Conservation (phyloP, 2,888 invertebrate genomes). For the Yponomeuta plumbellus region DNA sequence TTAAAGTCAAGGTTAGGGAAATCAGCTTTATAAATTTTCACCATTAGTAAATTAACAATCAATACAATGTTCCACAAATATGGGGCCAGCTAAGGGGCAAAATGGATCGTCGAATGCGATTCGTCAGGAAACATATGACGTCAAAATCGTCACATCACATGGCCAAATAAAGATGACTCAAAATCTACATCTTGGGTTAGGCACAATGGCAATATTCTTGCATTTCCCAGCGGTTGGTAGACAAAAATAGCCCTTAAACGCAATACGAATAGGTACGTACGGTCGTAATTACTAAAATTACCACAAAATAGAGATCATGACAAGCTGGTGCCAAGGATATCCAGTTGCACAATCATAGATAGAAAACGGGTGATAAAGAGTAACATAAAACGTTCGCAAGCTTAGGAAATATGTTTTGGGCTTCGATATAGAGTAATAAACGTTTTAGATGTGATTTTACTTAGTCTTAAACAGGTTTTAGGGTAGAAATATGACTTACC, state of each 20-base stretch:
- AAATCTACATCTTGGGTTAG: neutral
- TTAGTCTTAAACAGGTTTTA: neutral
- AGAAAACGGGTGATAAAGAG: neutral
- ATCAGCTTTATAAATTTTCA: neutral
- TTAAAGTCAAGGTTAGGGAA: neutral
- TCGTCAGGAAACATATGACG: neutral
- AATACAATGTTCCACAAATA: neutral
- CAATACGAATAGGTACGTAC: neutral
- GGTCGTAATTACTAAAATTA: neutral
- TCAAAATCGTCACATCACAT: neutral
- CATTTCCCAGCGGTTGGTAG: neutral
- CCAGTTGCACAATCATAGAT: neutral
- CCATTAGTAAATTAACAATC: neutral
- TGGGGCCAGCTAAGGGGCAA: neutral
- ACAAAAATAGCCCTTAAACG: neutral
- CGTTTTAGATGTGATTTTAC: neutral
- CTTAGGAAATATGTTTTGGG: neutral
- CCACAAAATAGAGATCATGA: neutral
- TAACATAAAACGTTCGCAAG: neutral
- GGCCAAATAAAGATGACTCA: neutral
- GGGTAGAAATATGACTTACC: slow-evolving; percentile 61
- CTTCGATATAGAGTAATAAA: neutral
- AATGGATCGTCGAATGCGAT: neutral
- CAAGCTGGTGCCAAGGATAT: neutral
- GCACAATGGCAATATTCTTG: neutral